These are phyloP conservation scores for Battus philenor DNA, from an alignment of 1,140 invertebrate genomes.

Conservation along the genomic window DNA sequence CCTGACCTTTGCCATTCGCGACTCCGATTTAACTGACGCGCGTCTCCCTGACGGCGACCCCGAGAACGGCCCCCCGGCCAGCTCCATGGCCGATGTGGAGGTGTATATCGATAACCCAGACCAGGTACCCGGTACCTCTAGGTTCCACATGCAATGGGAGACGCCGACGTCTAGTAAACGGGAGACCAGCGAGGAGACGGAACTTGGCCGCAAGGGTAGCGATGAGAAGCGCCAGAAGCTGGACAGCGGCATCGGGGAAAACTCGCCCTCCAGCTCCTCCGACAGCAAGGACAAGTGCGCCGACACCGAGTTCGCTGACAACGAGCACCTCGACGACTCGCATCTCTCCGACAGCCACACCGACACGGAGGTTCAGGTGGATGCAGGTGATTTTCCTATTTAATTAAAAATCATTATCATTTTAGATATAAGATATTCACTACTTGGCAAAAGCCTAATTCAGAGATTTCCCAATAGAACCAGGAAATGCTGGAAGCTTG, in stretches of 20 bases:
- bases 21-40: constrained; percentile 10
- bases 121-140: constrained; percentile 17
- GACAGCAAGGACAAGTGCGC: constrained; percentile 23
- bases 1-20: constrained; percentile 32
- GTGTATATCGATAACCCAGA: constrained; percentile 24
- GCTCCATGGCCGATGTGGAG: constrained; percentile 28
- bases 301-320: constrained; percentile 19
- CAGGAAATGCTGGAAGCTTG: too few relatives aligned
- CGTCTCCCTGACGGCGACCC: not conserved
- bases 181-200: constrained; percentile 29
- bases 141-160: constrained; percentile 30
- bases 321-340: constrained; percentile 13
- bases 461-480: too few relatives aligned
- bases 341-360: constrained; percentile 4
- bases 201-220: constrained; percentile 21
- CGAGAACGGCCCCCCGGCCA: constrained; percentile 1
- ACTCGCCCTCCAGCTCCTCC: constrained; percentile 26
- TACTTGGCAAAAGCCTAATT: too few relatives aligned
- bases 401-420: too few relatives aligned
- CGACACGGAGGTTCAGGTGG: not conserved
- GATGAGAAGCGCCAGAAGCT: constrained; percentile 76
- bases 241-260: constrained; percentile 76
- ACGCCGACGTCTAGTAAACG: not conserved
- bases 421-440: too few relatives aligned
- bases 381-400: not conserved